phyloP scores from a whole-genome alignment of 2,797 vertebrate species.

The Phataginus tricuspis region DNA sequence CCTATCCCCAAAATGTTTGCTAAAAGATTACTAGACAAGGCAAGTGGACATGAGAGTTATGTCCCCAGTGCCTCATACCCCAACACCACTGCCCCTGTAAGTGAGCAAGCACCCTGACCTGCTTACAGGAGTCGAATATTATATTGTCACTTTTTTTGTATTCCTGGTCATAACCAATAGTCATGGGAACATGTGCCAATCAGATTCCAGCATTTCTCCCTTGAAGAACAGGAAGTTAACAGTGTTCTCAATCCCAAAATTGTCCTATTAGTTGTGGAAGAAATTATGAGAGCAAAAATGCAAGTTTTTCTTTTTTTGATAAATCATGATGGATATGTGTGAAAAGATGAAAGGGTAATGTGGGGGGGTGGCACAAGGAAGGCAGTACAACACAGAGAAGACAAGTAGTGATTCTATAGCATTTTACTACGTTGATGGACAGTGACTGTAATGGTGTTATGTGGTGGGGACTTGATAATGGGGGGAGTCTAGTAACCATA shows the following conservation, averaged over 20 bases:
- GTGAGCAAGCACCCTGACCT: not conserved
- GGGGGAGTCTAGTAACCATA: no score
- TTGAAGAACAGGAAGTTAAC: not conserved
- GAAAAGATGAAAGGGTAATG: not conserved
- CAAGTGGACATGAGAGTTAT: not conserved
- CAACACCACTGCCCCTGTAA: not conserved
- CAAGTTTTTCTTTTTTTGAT: not conserved
- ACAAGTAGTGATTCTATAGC: no score
- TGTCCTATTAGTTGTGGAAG: not conserved
- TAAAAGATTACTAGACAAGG: not conserved
- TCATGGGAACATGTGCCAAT: not conserved
- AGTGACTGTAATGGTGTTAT: no score
- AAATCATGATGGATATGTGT: not conserved
- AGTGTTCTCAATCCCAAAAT: not conserved
- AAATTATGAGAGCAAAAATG: not conserved
- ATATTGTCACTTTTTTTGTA: not conserved
- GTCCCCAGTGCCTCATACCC: not conserved
- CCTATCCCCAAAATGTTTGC: not conserved
- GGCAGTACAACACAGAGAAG: no score
- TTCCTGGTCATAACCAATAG: not conserved
- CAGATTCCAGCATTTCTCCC: not conserved
- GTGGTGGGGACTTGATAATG: no score
- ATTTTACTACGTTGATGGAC: no score
- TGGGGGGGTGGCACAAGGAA: no score
- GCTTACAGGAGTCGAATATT: not conserved